These are phyloP conservation scores for Loris lydekkerianus DNA, from an alignment of 2,797 vertebrate genomes.

Conservation along the genomic window DNA sequence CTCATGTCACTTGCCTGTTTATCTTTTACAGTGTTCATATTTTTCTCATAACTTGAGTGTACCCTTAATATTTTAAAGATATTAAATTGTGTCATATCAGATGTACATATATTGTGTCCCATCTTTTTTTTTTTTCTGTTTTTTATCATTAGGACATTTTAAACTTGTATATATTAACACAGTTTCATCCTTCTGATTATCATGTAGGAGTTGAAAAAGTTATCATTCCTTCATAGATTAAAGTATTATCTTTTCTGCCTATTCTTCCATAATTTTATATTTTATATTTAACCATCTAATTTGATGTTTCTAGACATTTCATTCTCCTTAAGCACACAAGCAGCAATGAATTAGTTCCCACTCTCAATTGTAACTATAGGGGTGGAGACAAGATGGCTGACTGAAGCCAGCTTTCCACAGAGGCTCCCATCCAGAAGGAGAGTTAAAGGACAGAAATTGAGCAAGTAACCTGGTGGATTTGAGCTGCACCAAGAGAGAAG, in stretches of 20 bases:
- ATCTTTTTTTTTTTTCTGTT: background rate
- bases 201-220: conserved; percentile 31
- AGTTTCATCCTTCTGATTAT: background rate
- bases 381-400: too few species aligned
- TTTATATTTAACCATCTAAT: conserved; percentile 49
- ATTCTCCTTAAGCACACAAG: background rate
- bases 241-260: background rate
- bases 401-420: too few species aligned
- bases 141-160: conserved; percentile 24
- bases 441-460: too few species aligned
- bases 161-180: background rate
- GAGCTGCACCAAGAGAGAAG: too few species aligned
- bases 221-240: background rate
- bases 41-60: conserved; percentile 54
- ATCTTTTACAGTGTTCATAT: conserved; percentile 11
- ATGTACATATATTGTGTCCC: background rate
- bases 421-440: too few species aligned
- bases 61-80: conserved; percentile 44
- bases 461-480: too few species aligned
- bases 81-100: conserved; percentile 51
- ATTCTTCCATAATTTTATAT: background rate
- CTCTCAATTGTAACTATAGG: background rate
- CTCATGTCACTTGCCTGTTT: background rate
- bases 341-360: background rate
- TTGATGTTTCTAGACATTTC: background rate